phyloP scores from a whole-genome alignment of 2,888 invertebrate species.

The Thereva unica region DNA sequence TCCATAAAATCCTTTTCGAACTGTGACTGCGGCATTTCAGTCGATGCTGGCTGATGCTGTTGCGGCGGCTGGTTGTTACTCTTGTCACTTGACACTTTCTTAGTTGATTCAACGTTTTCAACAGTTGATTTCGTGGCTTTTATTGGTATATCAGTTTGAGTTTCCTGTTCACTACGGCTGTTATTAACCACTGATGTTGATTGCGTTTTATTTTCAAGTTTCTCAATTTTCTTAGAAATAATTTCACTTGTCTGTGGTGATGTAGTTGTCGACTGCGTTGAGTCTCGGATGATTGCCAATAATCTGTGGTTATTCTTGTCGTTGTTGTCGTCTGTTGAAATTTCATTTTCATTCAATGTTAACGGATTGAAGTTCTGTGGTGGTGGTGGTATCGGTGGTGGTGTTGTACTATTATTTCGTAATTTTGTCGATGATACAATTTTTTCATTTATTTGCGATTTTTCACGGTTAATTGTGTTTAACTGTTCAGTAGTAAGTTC shows the following conservation, averaged over 20 bases:
- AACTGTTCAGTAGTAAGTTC: conserved; percentile 56
- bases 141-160: conserved; percentile 41
- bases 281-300: conserved; percentile 66
- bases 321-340: conserved; percentile 45
- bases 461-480: conserved; percentile 48
- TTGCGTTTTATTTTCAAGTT: conserved; percentile 23
- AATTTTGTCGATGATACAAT: conserved; percentile 30
- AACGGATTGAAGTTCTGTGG: conserved; percentile 41
- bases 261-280: conserved; percentile 49
- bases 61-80: conserved; percentile 28
- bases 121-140: conserved; percentile 32
- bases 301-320: conserved; percentile 64
- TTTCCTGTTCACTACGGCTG: conserved; percentile 48
- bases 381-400: conserved; percentile 51
- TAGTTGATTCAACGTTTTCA: background rate
- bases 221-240: conserved; percentile 43
- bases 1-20: conserved; percentile 15
- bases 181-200: conserved; percentile 47
- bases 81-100: conserved; percentile 28
- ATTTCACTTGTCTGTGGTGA: conserved; percentile 26
- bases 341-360: conserved; percentile 37
- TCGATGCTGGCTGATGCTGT: conserved; percentile 35
- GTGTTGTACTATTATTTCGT: conserved; percentile 48
- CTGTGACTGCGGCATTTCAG: conserved; percentile 46
- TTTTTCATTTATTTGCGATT: conserved; percentile 49